Percentiles rank a stretch among this genome's conserved stretches.
These are phyloP conservation scores for Drosophila nebulosa DNA, from an alignment of 1,140 invertebrate species.

Conservation along the genomic window DNA sequence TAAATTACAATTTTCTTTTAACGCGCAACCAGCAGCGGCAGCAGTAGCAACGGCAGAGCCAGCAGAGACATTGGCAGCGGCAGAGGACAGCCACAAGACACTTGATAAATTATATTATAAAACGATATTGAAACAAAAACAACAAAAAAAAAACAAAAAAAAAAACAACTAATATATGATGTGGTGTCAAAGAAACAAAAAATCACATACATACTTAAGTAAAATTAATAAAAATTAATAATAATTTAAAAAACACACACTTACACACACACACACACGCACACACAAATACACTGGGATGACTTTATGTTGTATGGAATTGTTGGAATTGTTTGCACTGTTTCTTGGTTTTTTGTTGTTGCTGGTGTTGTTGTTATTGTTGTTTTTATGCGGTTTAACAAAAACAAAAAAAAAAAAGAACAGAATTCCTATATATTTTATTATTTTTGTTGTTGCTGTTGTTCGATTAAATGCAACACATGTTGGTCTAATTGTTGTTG, in stretches of 20 bases:
- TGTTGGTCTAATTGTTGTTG: slow-evolving; percentile 13
- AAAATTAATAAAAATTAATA: slow-evolving; percentile 49
- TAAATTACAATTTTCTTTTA: slow-evolving; percentile 71
- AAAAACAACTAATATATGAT: not conserved
- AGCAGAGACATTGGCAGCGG: not conserved
- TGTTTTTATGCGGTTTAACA: not conserved
- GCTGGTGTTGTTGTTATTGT: too few relatives aligned
- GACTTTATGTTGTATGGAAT: slow-evolving; percentile 18
- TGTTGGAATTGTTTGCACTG: slow-evolving; percentile 26
- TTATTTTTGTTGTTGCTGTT: not conserved
- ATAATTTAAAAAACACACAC: slow-evolving; percentile 34
- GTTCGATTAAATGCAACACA: slow-evolving; percentile 8
- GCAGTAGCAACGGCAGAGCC: not conserved
- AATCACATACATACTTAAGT: not conserved
- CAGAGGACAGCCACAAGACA: slow-evolving; percentile 2
- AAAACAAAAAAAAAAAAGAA: not conserved
- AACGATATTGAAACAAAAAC: not conserved
- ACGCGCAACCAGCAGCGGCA: slow-evolving; percentile 15
- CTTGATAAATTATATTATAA: slow-evolving; percentile 35
- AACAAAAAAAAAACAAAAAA: not conserved
- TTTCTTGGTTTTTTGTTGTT: slow-evolving; percentile 5
- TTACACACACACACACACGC: not conserved
- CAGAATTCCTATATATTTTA: slow-evolving; percentile 4
- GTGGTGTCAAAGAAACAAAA: not conserved
- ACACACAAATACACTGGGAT: slow-evolving; percentile 24